A percentile compares a stretch with the other conserved stretches of the same genome.
Conservation (phyloP, 2,888 invertebrate genomes). For the Celastrina argiolus region DNA sequence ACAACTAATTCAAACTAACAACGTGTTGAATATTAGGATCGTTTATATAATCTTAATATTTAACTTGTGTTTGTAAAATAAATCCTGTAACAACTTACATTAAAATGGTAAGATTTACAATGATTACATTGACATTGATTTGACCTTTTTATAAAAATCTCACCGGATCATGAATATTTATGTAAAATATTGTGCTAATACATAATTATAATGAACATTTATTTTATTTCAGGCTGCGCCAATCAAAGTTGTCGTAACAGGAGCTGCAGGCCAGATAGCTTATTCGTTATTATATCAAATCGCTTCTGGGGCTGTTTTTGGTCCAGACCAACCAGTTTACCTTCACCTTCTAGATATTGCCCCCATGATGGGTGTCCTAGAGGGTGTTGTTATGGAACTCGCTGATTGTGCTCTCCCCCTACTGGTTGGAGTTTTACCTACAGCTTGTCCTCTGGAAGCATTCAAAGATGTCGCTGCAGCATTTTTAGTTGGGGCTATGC, state of each 20-base stretch:
- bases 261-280: conserved; percentile 99
- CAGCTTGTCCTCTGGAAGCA: conserved; percentile 92
- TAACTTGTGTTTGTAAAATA: background rate
- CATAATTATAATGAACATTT: background rate
- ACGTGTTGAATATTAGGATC: background rate
- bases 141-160: conserved; percentile 51
- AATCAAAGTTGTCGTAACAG: conserved; percentile 96
- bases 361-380: conserved; percentile 96
- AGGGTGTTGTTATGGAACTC: conserved; percentile 98
- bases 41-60: background rate
- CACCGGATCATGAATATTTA: background rate
- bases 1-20: background rate
- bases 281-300: conserved; percentile 97
- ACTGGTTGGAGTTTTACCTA: conserved; percentile 89
- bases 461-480: conserved; percentile 97
- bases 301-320: conserved; percentile 97
- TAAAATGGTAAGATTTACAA: conserved; percentile 52
- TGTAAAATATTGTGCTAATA: background rate
- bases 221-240: conserved; percentile 82
- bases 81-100: background rate
- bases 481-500: conserved; percentile 98
- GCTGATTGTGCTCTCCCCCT: conserved; percentile 96
- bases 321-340: conserved; percentile 89
- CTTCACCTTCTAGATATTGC: conserved; percentile 96
- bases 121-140: conserved; percentile 58